phyloP scores from a whole-genome alignment of 2,113 vertebrate species.

The Echinops telfairi region DNA sequence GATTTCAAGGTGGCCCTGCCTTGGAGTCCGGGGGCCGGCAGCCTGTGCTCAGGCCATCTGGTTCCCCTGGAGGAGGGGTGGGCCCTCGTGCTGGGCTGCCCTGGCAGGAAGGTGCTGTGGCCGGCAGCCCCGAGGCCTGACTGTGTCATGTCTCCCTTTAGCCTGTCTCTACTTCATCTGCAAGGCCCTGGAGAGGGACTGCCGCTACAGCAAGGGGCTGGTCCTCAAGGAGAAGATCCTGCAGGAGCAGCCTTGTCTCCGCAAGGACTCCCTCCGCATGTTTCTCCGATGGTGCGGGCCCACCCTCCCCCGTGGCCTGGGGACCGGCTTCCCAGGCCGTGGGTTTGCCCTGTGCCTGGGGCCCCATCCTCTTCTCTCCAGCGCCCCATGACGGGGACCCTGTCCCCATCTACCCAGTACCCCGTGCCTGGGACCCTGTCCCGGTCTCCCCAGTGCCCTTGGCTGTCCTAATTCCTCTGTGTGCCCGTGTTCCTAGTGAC shows the following conservation, averaged over 20 bases:
- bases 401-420: background rate
- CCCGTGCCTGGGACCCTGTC: background rate
- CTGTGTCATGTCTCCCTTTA: conserved; percentile 74
- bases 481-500: conserved; percentile 86
- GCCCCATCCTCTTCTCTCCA: too few relatives aligned
- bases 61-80: too few relatives aligned
- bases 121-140: background rate
- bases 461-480: background rate
- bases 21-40: too few relatives aligned
- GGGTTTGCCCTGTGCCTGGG: background rate
- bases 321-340: too few relatives aligned
- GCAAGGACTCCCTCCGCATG: conserved; percentile 95
- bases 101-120: background rate
- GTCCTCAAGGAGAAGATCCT: conserved; percentile 98
- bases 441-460: background rate
- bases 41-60: too few relatives aligned
- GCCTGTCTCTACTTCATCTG: conserved; percentile 97
- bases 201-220: conserved; percentile 95
- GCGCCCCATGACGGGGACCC: too few relatives aligned
- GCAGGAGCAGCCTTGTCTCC: conserved; percentile 95
- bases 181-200: conserved; percentile 96
- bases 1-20: too few relatives aligned
- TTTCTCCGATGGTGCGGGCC: conserved; percentile 93
- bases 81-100: too few relatives aligned
- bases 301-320: background rate